A percentile compares a stretch with the other conserved stretches of the same genome.
These are phyloP conservation scores for Psylliodes chrysocephalus DNA, from an alignment of 2,888 invertebrate species.

Conservation along the genomic window DNA sequence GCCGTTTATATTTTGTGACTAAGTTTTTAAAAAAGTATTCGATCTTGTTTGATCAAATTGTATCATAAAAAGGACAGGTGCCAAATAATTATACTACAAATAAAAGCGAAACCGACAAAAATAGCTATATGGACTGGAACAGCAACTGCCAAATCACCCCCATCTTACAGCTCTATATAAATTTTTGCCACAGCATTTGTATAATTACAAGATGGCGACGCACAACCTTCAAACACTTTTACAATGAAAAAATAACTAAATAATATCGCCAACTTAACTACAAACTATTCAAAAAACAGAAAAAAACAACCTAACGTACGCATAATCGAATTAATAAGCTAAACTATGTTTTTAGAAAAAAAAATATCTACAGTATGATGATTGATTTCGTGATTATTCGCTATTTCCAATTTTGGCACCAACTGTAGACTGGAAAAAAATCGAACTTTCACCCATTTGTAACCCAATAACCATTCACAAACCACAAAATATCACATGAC, in stretches of 20 bases:
- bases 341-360: conserved; percentile 52
- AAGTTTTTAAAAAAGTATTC: no score
- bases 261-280: conserved; percentile 56
- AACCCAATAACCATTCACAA: conserved; percentile 58
- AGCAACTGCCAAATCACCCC: conserved; percentile 42
- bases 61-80: neutral
- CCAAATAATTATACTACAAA: conserved; percentile 9
- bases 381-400: conserved; percentile 32
- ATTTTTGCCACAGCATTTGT: conserved; percentile 44
- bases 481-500: conserved; percentile 66
- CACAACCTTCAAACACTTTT: conserved; percentile 60
- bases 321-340: conserved; percentile 54
- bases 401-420: conserved; percentile 52
- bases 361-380: conserved; percentile 54
- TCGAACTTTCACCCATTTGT: conserved; percentile 40
- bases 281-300: conserved; percentile 47
- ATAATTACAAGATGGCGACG: conserved; percentile 56
- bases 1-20: no score
- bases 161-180: conserved; percentile 41
- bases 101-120: conserved; percentile 37
- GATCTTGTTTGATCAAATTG: neutral
- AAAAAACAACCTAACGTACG: conserved; percentile 52
- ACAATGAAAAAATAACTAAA: conserved; percentile 55
- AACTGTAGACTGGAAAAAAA: conserved; percentile 53
- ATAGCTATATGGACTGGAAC: conserved; percentile 45